Evolutionary conservation across 2,797 vertebrate species (phyloP).

Genomic region (Danio albolineatus): DNA sequence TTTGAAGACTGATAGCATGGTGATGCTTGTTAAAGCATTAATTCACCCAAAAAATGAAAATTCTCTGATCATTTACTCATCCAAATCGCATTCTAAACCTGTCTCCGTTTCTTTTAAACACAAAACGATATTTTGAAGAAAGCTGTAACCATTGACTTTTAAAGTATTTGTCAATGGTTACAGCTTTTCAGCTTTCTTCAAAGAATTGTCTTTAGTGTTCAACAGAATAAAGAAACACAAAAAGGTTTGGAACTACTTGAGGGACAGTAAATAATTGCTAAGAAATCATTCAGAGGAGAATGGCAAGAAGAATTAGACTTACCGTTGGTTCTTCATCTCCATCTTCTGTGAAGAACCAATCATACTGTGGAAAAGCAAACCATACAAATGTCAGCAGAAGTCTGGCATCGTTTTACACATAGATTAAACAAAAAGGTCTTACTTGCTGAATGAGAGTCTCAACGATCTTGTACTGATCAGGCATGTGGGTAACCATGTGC

Average conservation of each 20-base stretch:
- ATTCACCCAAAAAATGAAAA: too few relatives aligned
- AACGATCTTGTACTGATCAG: slow-evolving; percentile 98
- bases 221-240: too few relatives aligned
- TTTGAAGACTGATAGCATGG: background rate
- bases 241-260: too few relatives aligned
- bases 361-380: slow-evolving; percentile 83
- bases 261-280: background rate
- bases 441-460: slow-evolving; percentile 98
- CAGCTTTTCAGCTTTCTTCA: too few relatives aligned
- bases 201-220: too few relatives aligned
- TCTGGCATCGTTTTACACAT: background rate
- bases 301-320: slow-evolving; percentile 72
- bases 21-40: background rate
- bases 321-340: slow-evolving; percentile 92
- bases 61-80: too few relatives aligned
- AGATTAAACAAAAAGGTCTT: slow-evolving; percentile 60
- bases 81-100: too few relatives aligned
- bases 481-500: slow-evolving; percentile 99
- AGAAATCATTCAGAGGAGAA: slow-evolving; percentile 13
- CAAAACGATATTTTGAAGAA: too few relatives aligned
- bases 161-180: too few relatives aligned
- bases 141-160: too few relatives aligned
- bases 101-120: too few relatives aligned
- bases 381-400: background rate
- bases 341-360: slow-evolving; percentile 98